Evolutionary conservation across 2,113 vertebrate genomes (phyloP).

Genomic region (Gobio gobio): DNA sequence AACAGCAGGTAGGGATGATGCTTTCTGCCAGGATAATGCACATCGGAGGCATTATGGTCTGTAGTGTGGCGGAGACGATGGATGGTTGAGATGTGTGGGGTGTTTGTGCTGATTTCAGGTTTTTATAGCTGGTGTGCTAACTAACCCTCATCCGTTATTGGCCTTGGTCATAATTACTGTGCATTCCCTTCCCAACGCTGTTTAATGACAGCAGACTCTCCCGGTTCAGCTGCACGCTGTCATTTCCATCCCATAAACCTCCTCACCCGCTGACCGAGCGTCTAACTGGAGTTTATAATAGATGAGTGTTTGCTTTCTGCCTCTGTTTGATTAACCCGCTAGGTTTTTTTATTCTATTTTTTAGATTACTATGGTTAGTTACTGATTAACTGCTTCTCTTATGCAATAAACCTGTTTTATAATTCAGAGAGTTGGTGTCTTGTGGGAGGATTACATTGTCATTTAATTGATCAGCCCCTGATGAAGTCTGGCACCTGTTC

Average conservation of each 20-base stretch:
- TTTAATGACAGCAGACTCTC: not conserved
- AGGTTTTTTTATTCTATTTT: not conserved
- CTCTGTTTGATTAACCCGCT: not conserved
- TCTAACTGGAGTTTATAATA: not conserved
- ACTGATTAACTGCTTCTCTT: not conserved
- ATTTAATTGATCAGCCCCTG: not conserved
- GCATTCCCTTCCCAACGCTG: not conserved
- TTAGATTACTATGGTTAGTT: not conserved
- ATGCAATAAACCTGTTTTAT: not conserved
- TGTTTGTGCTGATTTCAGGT: not conserved
- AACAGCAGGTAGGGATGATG: slow-evolving; percentile 39
- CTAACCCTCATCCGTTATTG: not conserved
- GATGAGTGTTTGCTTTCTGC: not conserved
- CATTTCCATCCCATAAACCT: not conserved
- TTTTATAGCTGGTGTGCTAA: slow-evolving; percentile 15
- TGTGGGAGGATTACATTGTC: not conserved
- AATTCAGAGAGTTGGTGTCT: not conserved
- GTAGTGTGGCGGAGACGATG: not conserved
- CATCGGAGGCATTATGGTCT: not conserved
- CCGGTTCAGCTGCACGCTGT: not conserved
- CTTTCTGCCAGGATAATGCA: not conserved
- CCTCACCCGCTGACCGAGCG: not conserved
- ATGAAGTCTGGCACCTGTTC: not conserved
- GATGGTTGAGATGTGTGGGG: slow-evolving; percentile 9
- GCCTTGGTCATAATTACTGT: not conserved